Percentiles rank a stretch among this genome's conserved stretches.
Conservation (phyloP, 1,140 invertebrate species). For the Dufourea novaeangliae region DNA sequence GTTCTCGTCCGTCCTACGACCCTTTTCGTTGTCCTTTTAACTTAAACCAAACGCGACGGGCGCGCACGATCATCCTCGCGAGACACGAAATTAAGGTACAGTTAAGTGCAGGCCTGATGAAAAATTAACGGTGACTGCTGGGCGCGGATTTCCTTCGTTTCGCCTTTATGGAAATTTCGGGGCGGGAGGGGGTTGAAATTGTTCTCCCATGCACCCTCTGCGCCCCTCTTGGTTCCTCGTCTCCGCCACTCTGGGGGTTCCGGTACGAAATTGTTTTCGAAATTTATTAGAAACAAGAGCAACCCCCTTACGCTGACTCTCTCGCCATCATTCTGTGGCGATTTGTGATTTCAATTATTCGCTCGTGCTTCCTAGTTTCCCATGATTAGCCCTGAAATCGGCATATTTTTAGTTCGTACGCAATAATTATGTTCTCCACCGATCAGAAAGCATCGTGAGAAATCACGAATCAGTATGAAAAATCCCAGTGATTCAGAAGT, state of each 20-base stretch:
- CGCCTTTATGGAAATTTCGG: conserved; percentile 35
- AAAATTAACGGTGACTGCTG: conserved; percentile 58
- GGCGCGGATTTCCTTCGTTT: conserved; percentile 46
- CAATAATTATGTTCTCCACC: too few relatives aligned
- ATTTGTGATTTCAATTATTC: conserved; percentile 17
- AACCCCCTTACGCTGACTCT: neutral
- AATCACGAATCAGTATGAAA: too few relatives aligned
- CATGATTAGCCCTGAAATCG: neutral
- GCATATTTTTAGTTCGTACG: neutral
- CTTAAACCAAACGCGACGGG: conserved; percentile 68
- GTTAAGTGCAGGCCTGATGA: conserved; percentile 58
- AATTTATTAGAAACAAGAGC: conserved; percentile 30
- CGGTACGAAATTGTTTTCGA: conserved; percentile 35
- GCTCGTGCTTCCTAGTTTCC: too few relatives aligned
- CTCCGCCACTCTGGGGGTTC: too few relatives aligned
- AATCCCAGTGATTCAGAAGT: too few relatives aligned
- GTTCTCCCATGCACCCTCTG: neutral
- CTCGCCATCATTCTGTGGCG: neutral
- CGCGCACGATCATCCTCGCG: conserved; percentile 68
- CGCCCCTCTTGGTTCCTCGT: neutral
- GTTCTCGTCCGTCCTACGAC: conserved; percentile 54
- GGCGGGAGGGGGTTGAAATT: conserved; percentile 35
- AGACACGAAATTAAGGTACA: conserved; percentile 64
- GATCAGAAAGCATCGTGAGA: too few relatives aligned
- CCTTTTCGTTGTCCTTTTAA: conserved; percentile 58